These are phyloP conservation scores for Phylloscopus trochiloides DNA, from an alignment of 2,113 vertebrate species.

Conservation along the genomic window DNA sequence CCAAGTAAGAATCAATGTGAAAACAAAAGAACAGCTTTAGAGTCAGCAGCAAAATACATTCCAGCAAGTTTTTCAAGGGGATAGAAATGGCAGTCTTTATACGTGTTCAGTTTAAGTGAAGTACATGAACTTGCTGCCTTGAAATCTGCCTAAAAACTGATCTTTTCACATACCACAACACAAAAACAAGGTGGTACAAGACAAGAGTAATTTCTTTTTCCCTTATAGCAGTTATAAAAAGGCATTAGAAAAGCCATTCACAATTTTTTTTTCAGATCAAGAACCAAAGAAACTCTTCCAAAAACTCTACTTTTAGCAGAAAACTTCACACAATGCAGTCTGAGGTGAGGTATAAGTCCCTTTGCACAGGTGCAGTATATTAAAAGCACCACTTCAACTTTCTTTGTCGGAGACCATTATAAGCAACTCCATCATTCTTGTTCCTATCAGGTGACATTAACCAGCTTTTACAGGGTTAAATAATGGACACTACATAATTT, in stretches of 20 bases:
- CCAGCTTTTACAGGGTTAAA: background rate
- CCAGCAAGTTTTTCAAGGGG: background rate
- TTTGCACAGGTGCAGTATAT: background rate
- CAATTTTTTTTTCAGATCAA: background rate
- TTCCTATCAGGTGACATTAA: background rate
- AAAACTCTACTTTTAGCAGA: background rate
- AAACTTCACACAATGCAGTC: background rate
- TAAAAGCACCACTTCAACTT: background rate
- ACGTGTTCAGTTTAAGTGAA: background rate
- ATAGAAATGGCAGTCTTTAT: fast-evolving
- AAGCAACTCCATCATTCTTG: background rate
- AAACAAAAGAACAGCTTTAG: background rate
- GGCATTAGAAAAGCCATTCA: background rate
- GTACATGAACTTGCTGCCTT: background rate
- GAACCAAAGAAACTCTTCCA: background rate
- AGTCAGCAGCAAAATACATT: background rate
- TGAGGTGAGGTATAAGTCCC: background rate
- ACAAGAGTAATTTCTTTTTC: background rate
- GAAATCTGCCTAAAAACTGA: background rate
- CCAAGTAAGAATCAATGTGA: background rate
- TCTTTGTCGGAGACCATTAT: background rate
- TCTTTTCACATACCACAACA: fast-evolving
- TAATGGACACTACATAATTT: background rate
- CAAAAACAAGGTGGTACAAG: background rate
- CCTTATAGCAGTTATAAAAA: background rate